Evolutionary conservation across 2,888 invertebrate genomes (phyloP).

Genomic region (Sericinus montela): DNA sequence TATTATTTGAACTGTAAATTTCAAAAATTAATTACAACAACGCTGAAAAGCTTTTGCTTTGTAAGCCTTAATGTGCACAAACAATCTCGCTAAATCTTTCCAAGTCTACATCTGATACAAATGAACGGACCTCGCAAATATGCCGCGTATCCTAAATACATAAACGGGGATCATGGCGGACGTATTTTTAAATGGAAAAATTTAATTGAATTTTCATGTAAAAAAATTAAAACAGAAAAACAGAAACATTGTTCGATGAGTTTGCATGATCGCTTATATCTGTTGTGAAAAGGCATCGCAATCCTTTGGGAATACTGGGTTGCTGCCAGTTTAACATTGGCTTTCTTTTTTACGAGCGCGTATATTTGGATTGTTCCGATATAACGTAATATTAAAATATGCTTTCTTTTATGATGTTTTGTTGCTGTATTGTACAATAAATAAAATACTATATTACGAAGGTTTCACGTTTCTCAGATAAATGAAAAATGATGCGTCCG

Average conservation of each 20-base stretch:
- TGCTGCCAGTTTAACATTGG: constrained; percentile 48
- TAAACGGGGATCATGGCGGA: constrained; percentile 14
- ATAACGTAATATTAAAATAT: constrained; percentile 24
- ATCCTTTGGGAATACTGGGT: constrained; percentile 36
- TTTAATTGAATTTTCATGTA: constrained; percentile 20
- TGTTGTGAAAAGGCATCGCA: constrained; percentile 31
- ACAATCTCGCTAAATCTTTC: constrained; percentile 22
- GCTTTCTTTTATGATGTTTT: not conserved
- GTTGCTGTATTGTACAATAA: not conserved
- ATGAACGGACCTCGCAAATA: constrained; percentile 21
- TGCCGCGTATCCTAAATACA: constrained; percentile 20
- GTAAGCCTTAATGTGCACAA: constrained; percentile 19
- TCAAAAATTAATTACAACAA: constrained; percentile 15
- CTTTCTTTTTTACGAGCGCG: constrained; percentile 52
- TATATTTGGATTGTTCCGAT: constrained; percentile 39
- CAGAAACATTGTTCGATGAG: constrained; percentile 7
- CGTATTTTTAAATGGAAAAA: constrained; percentile 17
- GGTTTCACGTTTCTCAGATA: too few relatives aligned
- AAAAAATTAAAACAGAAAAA: too few relatives aligned
- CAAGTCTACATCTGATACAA: constrained; percentile 20
- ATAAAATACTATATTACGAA: not conserved
- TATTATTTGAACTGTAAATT: not conserved
- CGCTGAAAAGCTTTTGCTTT: not conserved
- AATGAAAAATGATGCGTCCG: too few relatives aligned
- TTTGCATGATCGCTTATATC: constrained; percentile 37